Evolutionary conservation across 2,888 invertebrate genomes (phyloP).

Genomic region (Timema podura): DNA sequence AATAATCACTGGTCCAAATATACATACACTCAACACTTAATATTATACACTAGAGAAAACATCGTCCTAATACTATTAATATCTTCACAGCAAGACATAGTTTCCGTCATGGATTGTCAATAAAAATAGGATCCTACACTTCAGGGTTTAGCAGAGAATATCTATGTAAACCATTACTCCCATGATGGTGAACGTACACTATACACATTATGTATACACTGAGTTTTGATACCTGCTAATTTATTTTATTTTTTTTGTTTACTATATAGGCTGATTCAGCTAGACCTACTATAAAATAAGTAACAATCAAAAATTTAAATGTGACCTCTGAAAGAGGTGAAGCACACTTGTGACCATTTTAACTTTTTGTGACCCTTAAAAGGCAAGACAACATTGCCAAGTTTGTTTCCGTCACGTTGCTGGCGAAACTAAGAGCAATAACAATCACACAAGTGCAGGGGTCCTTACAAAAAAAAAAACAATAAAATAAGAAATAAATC

Average conservation of each 20-base stretch:
- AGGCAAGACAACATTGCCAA: not conserved
- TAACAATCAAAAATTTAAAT: conserved; percentile 31
- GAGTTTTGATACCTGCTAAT: conserved; percentile 24
- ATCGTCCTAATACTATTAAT: conserved; percentile 2
- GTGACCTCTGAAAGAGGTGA: conserved; percentile 29
- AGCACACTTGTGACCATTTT: conserved; percentile 31
- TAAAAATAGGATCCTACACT: not conserved
- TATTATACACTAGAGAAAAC: conserved; percentile 20
- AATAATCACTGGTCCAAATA: conserved; percentile 19
- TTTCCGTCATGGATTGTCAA: conserved; percentile 14
- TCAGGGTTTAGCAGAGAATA: conserved; percentile 32
- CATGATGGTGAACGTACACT: conserved; percentile 25
- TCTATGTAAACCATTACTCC: conserved; percentile 23
- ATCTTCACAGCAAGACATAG: not conserved
- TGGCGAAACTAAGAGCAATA: conserved; percentile 31
- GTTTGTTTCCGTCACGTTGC: conserved; percentile 15
- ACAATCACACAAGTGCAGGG: not conserved
- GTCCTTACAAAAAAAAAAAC: not conserved
- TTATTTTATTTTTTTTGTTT: conserved; percentile 18
- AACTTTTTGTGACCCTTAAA: conserved; percentile 27
- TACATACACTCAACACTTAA: conserved; percentile 25
- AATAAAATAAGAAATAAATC: not conserved
- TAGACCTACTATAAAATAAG: conserved; percentile 29
- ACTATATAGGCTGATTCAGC: conserved; percentile 19
- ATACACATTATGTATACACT: conserved; percentile 24